Base-by-base conservation (phyloP, 2,888 invertebrate species). In the Amphipyra tragopoginis region DNA sequence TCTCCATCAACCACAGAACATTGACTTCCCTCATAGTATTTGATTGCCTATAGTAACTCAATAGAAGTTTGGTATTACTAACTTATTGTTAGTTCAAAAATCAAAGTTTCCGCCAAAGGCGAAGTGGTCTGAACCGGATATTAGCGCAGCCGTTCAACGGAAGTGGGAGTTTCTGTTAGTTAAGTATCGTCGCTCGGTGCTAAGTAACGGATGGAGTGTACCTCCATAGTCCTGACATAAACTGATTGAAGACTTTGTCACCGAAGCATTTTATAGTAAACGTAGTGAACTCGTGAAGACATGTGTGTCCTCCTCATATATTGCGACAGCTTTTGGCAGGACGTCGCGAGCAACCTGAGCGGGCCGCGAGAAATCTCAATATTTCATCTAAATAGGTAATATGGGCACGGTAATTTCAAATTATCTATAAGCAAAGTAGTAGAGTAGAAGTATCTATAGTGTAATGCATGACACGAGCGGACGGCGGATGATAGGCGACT, bases 131-230 rank as follows among this genome's bases (percentile, higher is more conserved):
- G 60, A 50, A 54, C 67, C 65, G 70, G 79, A 73, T 68, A 76
- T 79, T 65, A 76, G 63, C 66, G 55, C 65, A 50, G 65, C 62
- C 59, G 49, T 52, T 61, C 52, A 58, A 62, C 73, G 77, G 77
- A 79, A 65, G 68, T 62, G 34, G 49, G 62, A 79, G 69, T 79
- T 72, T 69, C 53, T 67, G 65, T 42, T 59, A 58, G 79, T n/a
- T n/a, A n/a, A n/a, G n/a, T n/a, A n/a, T n/a, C n/a, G n/a, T 57
- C 57, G 44, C 34, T 48, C 26, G 43, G 40, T 51, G 48, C 49
- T 56, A 62, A 66, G 61, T 74, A 66, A 66, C 64, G 64, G 61
- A 70, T 57, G 61, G 47, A 33, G 26, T 39, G 42, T 2, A 21
- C 21, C 21, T 2, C 21, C 21, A 3, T 21, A 21, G 21, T 21